Evolutionary conservation across 2,888 invertebrate genomes (phyloP).

Genomic region (Ecdyonurus torrentis): DNA sequence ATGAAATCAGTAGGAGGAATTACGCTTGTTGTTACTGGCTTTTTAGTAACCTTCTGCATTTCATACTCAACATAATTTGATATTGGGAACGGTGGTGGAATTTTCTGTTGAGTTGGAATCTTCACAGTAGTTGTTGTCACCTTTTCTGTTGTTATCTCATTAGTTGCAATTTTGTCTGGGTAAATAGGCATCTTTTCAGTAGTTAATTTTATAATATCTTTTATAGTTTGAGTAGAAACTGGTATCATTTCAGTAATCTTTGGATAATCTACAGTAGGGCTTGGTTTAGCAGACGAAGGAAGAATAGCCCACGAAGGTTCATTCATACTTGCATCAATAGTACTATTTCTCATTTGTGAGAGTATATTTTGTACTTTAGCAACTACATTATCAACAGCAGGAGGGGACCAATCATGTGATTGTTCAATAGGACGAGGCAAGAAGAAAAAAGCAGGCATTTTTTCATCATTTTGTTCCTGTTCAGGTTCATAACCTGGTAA

Average conservation of each 20-base stretch:
- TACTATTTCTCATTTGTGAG: slow-evolving; percentile 25
- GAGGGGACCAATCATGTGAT: slow-evolving; percentile 5
- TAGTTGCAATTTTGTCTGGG: not conserved
- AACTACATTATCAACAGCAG: slow-evolving; percentile 34
- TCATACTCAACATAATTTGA: too few relatives aligned
- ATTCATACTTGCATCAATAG: not conserved
- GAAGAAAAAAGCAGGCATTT: slow-evolving; percentile 16
- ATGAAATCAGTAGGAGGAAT: not conserved
- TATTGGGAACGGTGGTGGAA: too few relatives aligned
- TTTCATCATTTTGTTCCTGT: slow-evolving; percentile 19
- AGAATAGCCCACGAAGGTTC: not conserved
- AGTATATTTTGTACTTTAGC: slow-evolving; percentile 69
- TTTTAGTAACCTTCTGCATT: too few relatives aligned
- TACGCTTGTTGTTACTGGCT: not conserved
- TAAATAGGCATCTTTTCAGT: not conserved
- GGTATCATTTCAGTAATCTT: not conserved
- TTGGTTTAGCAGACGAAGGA: not conserved
- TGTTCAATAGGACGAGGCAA: not conserved
- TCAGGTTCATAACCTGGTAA: slow-evolving; percentile 34
- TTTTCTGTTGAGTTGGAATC: not conserved
- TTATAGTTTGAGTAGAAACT: too few relatives aligned
- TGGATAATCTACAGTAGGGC: not conserved
- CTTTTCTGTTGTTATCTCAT: not conserved
- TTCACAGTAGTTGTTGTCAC: not conserved
- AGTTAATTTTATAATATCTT: too few relatives aligned